Evolutionary conservation across 1,140 invertebrate species (phyloP).

Genomic region (Ooceraea biroi): DNA sequence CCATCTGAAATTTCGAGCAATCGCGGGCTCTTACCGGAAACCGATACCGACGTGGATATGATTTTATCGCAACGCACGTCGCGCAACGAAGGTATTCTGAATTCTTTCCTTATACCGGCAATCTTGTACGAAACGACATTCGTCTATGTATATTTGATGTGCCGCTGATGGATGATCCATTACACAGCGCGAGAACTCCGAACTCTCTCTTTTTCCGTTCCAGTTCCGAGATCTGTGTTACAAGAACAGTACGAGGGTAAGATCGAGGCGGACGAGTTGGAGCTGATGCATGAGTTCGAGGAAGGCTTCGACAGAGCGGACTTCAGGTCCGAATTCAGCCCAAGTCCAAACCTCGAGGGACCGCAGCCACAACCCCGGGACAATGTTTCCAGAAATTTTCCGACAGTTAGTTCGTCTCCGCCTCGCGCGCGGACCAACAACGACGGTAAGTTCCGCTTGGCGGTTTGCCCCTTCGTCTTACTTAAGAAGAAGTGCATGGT

Average conservation of each 20-base stretch:
- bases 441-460: conserved; percentile 79
- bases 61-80: conserved; percentile 31
- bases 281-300: conserved; percentile 85
- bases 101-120: conserved; percentile 39
- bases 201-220: conserved; percentile 74
- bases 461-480: not conserved
- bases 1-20: conserved; percentile 19
- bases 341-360: conserved; percentile 85
- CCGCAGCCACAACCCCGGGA: conserved; percentile 83
- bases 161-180: conserved; percentile 47
- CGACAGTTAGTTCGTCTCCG: conserved; percentile 82
- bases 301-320: conserved; percentile 85
- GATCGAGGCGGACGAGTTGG: conserved; percentile 90
- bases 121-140: conserved; percentile 36
- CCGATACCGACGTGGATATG: conserved; percentile 31
- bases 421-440: conserved; percentile 83
- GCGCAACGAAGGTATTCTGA: not conserved
- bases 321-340: conserved; percentile 85
- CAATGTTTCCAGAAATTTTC: conserved; percentile 82
- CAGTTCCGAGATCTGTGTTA: conserved; percentile 94
- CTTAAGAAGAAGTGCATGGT: not conserved
- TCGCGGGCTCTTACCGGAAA: conserved; percentile 26
- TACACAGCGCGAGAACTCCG: conserved; percentile 23
- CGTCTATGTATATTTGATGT: conserved; percentile 54
- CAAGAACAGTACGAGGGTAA: conserved; percentile 92